These are phyloP conservation scores for Mustela erminea DNA, from an alignment of 2,797 vertebrate genomes.

Conservation along the genomic window DNA sequence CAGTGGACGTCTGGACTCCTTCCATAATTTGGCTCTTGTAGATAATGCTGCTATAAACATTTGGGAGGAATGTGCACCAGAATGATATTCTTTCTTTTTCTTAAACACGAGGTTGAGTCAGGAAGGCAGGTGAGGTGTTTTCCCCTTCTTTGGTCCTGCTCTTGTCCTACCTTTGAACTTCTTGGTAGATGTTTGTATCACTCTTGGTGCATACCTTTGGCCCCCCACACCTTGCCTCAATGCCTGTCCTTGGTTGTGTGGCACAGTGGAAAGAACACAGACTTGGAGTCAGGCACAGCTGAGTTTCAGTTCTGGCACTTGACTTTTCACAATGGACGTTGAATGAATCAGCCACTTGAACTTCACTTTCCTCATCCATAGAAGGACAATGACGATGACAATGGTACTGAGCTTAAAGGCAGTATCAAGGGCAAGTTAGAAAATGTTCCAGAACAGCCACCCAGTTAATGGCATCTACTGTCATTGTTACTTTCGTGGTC, in stretches of 20 bases:
- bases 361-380: not conserved
- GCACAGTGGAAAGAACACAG: not conserved
- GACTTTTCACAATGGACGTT: not conserved
- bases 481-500: not conserved
- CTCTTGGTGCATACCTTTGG: accelerated
- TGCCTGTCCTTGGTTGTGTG: not conserved
- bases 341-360: not conserved
- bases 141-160: not conserved
- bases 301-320: not conserved
- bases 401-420: not conserved
- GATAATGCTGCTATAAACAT: not conserved
- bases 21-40: not conserved
- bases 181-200: not conserved
- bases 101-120: not conserved
- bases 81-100: not conserved
- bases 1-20: not conserved
- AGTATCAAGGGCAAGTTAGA: not conserved
- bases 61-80: not conserved
- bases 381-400: not conserved
- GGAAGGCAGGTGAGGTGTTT: not conserved
- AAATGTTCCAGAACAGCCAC: not conserved
- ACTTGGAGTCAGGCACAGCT: not conserved
- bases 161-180: not conserved
- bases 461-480: not conserved
- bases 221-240: not conserved